Percentiles rank a stretch among this genome's conserved stretches.
Conservation (phyloP, 2,888 invertebrate genomes). For the Spicauda simplicius region DNA sequence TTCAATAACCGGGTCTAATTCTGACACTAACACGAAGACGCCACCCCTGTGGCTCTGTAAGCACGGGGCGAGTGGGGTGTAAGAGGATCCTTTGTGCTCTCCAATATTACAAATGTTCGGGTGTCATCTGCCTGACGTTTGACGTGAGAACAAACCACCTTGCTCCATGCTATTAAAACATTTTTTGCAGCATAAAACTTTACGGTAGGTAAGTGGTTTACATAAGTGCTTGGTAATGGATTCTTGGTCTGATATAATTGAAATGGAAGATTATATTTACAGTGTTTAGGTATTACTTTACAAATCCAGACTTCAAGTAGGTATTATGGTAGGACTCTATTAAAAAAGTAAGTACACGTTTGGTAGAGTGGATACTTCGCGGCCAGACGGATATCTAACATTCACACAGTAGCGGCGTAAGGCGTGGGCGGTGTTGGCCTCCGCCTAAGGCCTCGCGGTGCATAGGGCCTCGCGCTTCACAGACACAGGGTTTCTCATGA, state of each 20-base stretch:
- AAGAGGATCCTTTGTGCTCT: constrained; percentile 74
- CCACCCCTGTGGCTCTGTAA: constrained; percentile 59
- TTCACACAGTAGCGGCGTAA: too few relatives aligned
- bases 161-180: constrained; percentile 35
- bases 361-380: too few relatives aligned
- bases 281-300: not conserved
- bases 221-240: constrained; percentile 20
- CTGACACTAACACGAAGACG: constrained; percentile 17
- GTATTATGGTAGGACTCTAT: too few relatives aligned
- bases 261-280: not conserved
- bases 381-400: too few relatives aligned
- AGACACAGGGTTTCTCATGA: too few relatives aligned
- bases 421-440: too few relatives aligned
- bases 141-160: constrained; percentile 78
- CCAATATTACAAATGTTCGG: constrained; percentile 75
- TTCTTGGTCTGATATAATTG: not conserved
- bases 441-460: too few relatives aligned
- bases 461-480: too few relatives aligned
- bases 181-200: constrained; percentile 26
- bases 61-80: constrained; percentile 53
- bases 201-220: constrained; percentile 19
- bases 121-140: constrained; percentile 74
- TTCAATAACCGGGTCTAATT: not conserved
- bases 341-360: too few relatives aligned
- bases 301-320: too few relatives aligned